phyloP scores from a whole-genome alignment of 2,888 invertebrate genomes.

The Hemaris fuciformis region DNA sequence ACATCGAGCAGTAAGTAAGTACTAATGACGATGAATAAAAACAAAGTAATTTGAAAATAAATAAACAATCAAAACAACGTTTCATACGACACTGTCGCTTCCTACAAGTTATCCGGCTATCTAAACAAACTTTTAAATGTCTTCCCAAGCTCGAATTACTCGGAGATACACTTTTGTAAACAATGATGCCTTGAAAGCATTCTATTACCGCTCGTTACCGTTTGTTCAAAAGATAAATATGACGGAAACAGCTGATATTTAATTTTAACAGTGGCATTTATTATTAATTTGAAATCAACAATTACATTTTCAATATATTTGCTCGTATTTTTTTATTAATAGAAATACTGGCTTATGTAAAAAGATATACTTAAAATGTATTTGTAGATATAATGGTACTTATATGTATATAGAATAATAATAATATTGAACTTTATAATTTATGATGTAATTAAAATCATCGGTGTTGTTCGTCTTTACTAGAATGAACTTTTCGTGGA shows the following conservation, averaged over 20 bases:
- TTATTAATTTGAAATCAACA: background rate
- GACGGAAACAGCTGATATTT: background rate
- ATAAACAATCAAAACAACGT: background rate
- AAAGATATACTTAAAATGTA: no score
- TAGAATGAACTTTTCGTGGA: no score
- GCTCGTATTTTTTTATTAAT: no score
- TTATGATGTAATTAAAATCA: no score
- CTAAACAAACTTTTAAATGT: background rate
- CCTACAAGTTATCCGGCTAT: background rate
- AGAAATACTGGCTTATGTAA: no score
- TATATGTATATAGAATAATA: no score
- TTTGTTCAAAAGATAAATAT: background rate
- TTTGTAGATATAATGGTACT: no score
- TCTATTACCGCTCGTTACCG: conserved; percentile 6
- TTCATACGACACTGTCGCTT: background rate
- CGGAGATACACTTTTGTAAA: background rate
- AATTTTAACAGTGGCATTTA: background rate
- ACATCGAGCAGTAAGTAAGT: no score
- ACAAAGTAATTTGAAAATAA: background rate
- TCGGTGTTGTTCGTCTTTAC: no score
- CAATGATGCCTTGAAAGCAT: background rate
- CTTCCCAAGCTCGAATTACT: background rate
- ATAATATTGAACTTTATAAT: no score
- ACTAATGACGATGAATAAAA: background rate
- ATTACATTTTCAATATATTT: no score